These are phyloP conservation scores for Drosophila siamana DNA, from an alignment of 2,888 invertebrate species.

Conservation along the genomic window DNA sequence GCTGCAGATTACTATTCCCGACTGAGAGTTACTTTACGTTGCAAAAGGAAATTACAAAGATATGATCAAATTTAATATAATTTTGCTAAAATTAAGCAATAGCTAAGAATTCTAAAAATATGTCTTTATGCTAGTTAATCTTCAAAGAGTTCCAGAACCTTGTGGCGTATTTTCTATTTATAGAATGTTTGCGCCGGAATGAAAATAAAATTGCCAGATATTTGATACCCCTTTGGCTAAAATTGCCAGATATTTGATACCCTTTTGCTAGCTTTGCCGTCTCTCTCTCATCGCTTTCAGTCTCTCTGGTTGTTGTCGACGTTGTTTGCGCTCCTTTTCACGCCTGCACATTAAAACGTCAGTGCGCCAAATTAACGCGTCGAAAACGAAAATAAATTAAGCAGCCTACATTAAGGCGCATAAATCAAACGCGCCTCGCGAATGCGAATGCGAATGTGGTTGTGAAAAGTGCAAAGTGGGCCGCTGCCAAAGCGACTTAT, in stretches of 20 bases:
- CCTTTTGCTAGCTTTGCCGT: neutral
- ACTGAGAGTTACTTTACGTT: constrained; percentile 4
- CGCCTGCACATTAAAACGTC: constrained; percentile 24
- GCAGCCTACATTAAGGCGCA: constrained; percentile 57
- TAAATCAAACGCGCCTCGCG: constrained; percentile 57
- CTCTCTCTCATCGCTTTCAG: too few relatives aligned
- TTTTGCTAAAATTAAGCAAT: too few relatives aligned
- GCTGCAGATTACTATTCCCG: neutral
- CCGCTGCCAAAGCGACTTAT: constrained; percentile 40
- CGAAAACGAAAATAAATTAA: constrained; percentile 61
- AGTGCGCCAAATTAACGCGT: constrained; percentile 62
- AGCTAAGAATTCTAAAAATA: too few relatives aligned
- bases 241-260: too few relatives aligned
- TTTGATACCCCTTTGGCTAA: too few relatives aligned
- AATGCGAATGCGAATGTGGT: constrained; percentile 18
- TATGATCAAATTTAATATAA: too few relatives aligned
- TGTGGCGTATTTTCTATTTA: too few relatives aligned
- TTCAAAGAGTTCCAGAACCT: too few relatives aligned
- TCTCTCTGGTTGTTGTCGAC: neutral
- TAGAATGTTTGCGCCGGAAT: too few relatives aligned
- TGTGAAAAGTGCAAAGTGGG: constrained; percentile 28
- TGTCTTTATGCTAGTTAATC: too few relatives aligned
- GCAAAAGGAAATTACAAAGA: neutral
- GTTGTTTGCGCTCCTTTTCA: neutral
- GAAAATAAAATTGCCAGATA: too few relatives aligned